phyloP scores from a whole-genome alignment of 35 echinoderm and acorn worm species.

The Heliocidaris tuberculata region DNA sequence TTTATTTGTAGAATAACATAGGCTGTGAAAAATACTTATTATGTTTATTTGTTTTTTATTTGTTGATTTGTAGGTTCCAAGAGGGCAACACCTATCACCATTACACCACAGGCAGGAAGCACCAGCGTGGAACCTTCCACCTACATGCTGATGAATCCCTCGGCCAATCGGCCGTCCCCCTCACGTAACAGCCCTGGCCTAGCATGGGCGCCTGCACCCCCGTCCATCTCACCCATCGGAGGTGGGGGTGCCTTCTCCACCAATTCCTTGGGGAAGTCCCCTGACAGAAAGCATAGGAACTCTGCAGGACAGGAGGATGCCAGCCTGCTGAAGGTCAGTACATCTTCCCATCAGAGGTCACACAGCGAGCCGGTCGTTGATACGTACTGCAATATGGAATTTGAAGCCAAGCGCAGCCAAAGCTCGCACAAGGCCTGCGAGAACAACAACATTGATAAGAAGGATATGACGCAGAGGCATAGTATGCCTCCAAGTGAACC shows the following conservation, averaged over 20 bases:
- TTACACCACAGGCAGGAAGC: conserved; percentile 16
- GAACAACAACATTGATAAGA: not conserved
- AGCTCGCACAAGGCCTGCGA: conserved; percentile 2
- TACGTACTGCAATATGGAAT: conserved; percentile 78
- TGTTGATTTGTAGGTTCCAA: conserved; percentile 34
- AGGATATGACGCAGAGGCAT: conserved; percentile 16
- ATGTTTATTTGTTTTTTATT: not conserved
- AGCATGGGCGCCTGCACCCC: conserved; percentile 22
- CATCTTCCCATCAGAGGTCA: conserved; percentile 19
- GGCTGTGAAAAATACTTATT: too few relatives aligned
- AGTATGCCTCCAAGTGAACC: not conserved
- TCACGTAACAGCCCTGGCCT: conserved; percentile 32
- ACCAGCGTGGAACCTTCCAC: conserved; percentile 33
- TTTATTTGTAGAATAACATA: too few relatives aligned
- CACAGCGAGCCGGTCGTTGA: conserved; percentile 50
- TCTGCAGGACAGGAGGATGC: not conserved
- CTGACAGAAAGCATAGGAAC: conserved; percentile 22
- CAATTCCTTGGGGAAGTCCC: not conserved
- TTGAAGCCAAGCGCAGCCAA: conserved; percentile 36
- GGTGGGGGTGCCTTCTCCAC: conserved; percentile 12
- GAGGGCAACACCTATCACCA: not conserved
- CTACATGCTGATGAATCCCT: conserved; percentile 58
- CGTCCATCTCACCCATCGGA: not conserved
- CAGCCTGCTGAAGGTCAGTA: not conserved
- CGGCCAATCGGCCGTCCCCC: not conserved